phyloP scores from a whole-genome alignment of 23 tunicate genomes.

The Halocynthia roretzi region DNA sequence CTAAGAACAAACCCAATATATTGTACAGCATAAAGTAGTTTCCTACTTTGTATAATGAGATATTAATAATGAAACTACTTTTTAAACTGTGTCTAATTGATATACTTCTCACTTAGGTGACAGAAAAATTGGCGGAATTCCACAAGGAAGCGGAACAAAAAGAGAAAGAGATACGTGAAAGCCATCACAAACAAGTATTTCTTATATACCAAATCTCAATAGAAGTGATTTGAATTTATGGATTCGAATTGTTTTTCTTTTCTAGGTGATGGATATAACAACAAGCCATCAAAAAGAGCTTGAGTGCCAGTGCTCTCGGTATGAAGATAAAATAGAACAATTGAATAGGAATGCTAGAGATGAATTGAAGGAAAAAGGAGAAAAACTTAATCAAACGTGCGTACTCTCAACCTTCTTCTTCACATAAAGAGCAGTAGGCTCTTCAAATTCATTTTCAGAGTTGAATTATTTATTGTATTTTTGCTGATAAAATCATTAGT shows the following conservation, averaged over 20 bases:
- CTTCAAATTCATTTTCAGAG: not conserved
- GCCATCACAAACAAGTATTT: slow-evolving; percentile 73
- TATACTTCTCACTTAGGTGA: slow-evolving; percentile 25
- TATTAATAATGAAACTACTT: too few species aligned
- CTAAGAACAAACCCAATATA: too few species aligned
- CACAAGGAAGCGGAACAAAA: slow-evolving; percentile 67
- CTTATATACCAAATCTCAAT: not conserved
- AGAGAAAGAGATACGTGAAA: slow-evolving; percentile 52
- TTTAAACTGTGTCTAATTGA: too few species aligned
- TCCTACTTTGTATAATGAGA: too few species aligned
- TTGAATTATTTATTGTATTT: slow-evolving; percentile 3
- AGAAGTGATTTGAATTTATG: not conserved
- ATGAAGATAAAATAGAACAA: slow-evolving; percentile 68
- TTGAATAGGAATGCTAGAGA: slow-evolving; percentile 29
- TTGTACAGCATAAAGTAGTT: too few species aligned
- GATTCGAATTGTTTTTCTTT: slow-evolving; percentile 1
- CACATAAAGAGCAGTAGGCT: not conserved
- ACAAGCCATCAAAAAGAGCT: slow-evolving; percentile 66
- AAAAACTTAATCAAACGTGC: slow-evolving; percentile 34
- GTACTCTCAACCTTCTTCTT: not conserved
- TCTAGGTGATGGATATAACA: slow-evolving; percentile 65
- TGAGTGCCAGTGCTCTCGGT: slow-evolving; percentile 47
- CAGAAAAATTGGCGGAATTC: slow-evolving; percentile 55
- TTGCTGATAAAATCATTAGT: not conserved
- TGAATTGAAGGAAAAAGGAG: slow-evolving; percentile 38